These are phyloP conservation scores for Liodrosophila aerea DNA, from an alignment of 2,888 invertebrate genomes.

Conservation along the genomic window DNA sequence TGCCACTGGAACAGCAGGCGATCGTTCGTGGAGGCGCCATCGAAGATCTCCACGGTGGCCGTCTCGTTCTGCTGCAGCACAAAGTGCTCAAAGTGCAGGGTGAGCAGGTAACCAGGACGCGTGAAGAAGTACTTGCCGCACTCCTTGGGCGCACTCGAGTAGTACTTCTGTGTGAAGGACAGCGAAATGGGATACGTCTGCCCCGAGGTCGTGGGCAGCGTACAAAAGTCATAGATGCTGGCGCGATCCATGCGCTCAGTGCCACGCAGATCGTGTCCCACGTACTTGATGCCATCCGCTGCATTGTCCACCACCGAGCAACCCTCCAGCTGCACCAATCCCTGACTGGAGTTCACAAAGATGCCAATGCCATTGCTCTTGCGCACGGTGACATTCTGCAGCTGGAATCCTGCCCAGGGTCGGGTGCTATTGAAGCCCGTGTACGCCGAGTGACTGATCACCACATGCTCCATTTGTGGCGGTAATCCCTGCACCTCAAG, in stretches of 20 bases:
- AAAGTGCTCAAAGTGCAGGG: constrained; percentile 92
- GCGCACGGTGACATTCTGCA: constrained; percentile 91
- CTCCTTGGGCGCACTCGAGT: constrained; percentile 87
- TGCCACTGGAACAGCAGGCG: constrained; percentile 88
- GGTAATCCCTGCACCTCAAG: constrained; percentile 94
- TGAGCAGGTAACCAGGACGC: constrained; percentile 90
- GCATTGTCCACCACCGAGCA: constrained; percentile 92
- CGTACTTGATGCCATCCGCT: constrained; percentile 94
- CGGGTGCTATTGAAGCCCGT: constrained; percentile 95
- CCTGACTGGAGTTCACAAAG: constrained; percentile 94
- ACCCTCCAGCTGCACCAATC: constrained; percentile 89
- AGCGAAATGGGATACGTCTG: constrained; percentile 94
- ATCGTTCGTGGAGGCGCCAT: constrained; percentile 88
- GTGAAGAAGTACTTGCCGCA: constrained; percentile 93
- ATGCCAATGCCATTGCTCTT: constrained; percentile 94
- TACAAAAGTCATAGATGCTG: constrained; percentile 92
- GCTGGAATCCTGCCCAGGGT: constrained; percentile 90
- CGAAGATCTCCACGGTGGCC: constrained; percentile 89
- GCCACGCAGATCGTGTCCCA: constrained; percentile 90
- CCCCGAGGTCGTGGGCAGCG: constrained; percentile 90
- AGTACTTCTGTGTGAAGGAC: constrained; percentile 90
- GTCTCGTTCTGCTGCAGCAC: constrained; percentile 89
- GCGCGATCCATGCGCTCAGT: constrained; percentile 89
- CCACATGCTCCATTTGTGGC: constrained; percentile 92
- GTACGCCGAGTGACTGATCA: constrained; percentile 93